These are phyloP conservation scores for Torymus aiolomorphi DNA, from an alignment of 2,888 invertebrate species.

Conservation along the genomic window DNA sequence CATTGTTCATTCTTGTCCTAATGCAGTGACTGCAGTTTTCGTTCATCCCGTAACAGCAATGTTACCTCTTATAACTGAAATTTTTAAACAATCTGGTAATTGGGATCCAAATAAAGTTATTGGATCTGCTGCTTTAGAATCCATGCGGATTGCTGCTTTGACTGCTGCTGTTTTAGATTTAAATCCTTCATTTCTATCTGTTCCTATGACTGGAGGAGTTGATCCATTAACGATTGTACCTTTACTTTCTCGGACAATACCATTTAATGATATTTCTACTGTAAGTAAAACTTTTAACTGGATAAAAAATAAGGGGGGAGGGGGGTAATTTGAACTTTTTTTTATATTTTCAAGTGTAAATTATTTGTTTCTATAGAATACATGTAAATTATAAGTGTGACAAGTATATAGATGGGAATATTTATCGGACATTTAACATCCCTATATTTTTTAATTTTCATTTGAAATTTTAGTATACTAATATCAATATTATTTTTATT, in stretches of 20 bases:
- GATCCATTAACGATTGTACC: constrained; percentile 68
- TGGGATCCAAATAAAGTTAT: constrained; percentile 69
- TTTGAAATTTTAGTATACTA: too few relatives aligned
- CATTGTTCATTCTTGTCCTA: constrained; percentile 64
- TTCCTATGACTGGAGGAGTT: constrained; percentile 70
- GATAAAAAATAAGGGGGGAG: too few relatives aligned
- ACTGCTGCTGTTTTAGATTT: constrained; percentile 66
- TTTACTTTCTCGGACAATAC: constrained; percentile 66
- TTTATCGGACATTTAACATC: too few relatives aligned
- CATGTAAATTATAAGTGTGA: too few relatives aligned
- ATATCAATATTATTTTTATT: too few relatives aligned
- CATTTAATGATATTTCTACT: constrained; percentile 64
- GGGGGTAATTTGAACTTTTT: too few relatives aligned
- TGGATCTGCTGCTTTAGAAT: constrained; percentile 67
- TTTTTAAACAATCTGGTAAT: constrained; percentile 63
- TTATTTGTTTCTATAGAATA: too few relatives aligned
- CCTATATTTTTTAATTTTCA: too few relatives aligned
- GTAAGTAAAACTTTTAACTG: constrained; percentile 57
- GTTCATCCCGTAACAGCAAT: constrained; percentile 69
- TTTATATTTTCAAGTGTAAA: too few relatives aligned
- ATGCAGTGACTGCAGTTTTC: constrained; percentile 68
- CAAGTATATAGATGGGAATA: too few relatives aligned
- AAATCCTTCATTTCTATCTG: constrained; percentile 65
- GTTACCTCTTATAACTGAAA: constrained; percentile 68
- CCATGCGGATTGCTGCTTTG: constrained; percentile 67